A percentile compares a stretch with the other conserved stretches of the same genome.
Evolutionary conservation across 2,113 vertebrate species (phyloP).

Genomic region (Mandrillus leucophaeus): DNA sequence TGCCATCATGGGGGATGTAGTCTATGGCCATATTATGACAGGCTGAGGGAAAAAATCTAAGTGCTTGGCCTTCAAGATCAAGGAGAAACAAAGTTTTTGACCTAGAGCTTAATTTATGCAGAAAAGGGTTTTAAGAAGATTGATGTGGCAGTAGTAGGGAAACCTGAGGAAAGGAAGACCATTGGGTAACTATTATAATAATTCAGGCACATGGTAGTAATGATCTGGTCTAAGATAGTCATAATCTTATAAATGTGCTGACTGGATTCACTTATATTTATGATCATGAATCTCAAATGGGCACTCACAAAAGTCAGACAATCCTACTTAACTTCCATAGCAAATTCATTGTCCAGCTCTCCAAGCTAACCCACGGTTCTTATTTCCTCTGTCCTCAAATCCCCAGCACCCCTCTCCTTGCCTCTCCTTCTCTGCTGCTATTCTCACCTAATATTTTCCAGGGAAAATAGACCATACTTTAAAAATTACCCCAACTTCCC

Average conservation of each 20-base stretch:
- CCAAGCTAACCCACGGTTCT: neutral
- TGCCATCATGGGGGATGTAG: neutral
- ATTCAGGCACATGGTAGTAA: neutral
- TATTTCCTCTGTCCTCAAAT: neutral
- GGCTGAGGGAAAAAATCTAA: neutral
- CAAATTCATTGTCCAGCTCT: neutral
- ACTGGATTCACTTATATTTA: constrained; percentile 37
- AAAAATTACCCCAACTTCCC: neutral
- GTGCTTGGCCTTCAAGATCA: neutral
- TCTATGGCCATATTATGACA: neutral
- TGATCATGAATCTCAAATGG: constrained; percentile 47
- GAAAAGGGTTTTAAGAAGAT: neutral
- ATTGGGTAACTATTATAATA: neutral
- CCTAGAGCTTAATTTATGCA: neutral
- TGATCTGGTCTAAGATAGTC: neutral
- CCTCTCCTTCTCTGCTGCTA: neutral
- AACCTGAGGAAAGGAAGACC: neutral
- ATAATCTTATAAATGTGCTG: neutral
- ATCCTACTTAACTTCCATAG: neutral
- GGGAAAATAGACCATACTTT: neutral
- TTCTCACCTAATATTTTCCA: neutral
- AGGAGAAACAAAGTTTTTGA: constrained; percentile 5
- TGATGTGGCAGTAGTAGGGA: neutral
- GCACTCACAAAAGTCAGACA: constrained; percentile 5
- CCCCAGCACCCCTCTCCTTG: neutral